Evolutionary conservation across 64 coral and sea anemone genomes (phyloP).

Genomic region (Astreopora myriophthalma): DNA sequence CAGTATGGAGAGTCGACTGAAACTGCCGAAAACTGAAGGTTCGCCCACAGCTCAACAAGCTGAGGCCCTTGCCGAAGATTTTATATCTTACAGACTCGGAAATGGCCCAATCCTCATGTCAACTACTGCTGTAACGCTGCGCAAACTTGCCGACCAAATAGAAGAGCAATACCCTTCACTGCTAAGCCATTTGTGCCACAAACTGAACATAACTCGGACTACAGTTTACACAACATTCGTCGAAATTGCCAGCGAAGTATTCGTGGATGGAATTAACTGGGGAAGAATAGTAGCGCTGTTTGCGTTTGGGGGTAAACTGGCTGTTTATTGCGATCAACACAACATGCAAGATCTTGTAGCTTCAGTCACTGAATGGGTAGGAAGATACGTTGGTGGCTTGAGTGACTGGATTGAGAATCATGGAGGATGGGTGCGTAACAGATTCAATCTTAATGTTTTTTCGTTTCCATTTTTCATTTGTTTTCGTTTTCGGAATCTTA

Average conservation of each 20-base stretch:
- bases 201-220: slow-evolving; percentile 83
- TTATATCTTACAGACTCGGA: slow-evolving; percentile 95
- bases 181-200: slow-evolving; percentile 89
- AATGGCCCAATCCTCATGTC: slow-evolving; percentile 71
- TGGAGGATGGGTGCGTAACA: slow-evolving; percentile 95
- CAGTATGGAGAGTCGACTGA: slow-evolving; percentile 77
- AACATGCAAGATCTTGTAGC: slow-evolving; percentile 92
- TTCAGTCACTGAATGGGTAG: slow-evolving; percentile 81
- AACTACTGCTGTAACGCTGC: slow-evolving; percentile 83
- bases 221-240: slow-evolving; percentile 91
- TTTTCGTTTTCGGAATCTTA: neutral
- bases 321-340: slow-evolving; percentile 87
- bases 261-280: slow-evolving; percentile 97
- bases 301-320: slow-evolving; percentile 96
- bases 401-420: slow-evolving; percentile 94
- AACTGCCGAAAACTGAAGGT: slow-evolving; percentile 54
- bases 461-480: slow-evolving; percentile 22
- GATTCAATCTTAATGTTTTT: neutral
- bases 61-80: slow-evolving; percentile 86
- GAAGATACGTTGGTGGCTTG: slow-evolving; percentile 74
- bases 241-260: slow-evolving; percentile 96
- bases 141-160: slow-evolving; percentile 97
- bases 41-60: slow-evolving; percentile 61
- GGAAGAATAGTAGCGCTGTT: slow-evolving; percentile 96
- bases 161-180: slow-evolving; percentile 87